Conservation (phyloP, 2,113 vertebrate species). For the Oxyruncus cristatus region DNA sequence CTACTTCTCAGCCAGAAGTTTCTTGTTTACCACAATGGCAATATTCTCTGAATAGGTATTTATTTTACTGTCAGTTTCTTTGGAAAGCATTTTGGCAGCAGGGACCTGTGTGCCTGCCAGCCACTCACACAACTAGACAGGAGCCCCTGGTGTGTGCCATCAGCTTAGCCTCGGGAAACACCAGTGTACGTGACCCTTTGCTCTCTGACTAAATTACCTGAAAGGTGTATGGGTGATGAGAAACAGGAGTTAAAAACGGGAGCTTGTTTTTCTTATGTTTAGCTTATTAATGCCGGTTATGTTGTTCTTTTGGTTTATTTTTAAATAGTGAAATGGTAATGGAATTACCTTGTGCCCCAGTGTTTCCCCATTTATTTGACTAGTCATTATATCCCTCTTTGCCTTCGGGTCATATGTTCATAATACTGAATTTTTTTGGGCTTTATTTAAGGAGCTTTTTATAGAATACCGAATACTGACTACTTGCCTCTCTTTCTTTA, state of each 20-base stretch:
- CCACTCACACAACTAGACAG: not conserved
- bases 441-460: not conserved
- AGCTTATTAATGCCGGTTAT: rapidly evolving
- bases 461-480: not conserved
- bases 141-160: not conserved
- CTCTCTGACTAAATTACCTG: not conserved
- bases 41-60: not conserved
- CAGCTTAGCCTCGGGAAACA: not conserved
- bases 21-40: not conserved
- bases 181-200: not conserved
- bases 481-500: not conserved
- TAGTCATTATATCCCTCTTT: not conserved
- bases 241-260: not conserved
- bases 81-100: not conserved
- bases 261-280: not conserved
- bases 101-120: not conserved
- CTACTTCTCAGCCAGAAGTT: not conserved
- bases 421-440: not conserved
- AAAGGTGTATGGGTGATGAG: not conserved
- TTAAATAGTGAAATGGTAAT: not conserved
- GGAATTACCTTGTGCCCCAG: not conserved
- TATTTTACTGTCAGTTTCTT: not conserved
- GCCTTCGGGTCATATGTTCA: not conserved
- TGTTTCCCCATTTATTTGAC: not conserved
- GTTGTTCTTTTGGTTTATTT: not conserved